Evolutionary conservation across 37 sponge, comb jelly and placozoan species (phyloP), one percentile per base, ranked within the genome.

Genomic region (Chondrilla cf. caribensis): DNA sequence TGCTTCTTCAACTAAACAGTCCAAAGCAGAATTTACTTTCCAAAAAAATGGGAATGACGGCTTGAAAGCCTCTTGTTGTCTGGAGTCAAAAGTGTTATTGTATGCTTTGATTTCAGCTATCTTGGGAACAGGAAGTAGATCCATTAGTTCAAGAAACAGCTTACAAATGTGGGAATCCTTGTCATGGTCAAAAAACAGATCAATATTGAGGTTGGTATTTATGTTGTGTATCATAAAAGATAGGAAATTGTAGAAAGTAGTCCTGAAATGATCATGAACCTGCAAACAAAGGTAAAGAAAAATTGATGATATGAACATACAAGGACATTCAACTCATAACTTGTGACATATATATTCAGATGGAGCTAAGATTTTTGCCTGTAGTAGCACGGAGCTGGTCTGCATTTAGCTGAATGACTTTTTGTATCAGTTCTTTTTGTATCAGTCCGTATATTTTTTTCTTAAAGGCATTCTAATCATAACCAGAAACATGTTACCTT

Each of bases 201-300:
- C 96, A 28, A 95, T 41, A 80, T 95, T 95, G 33, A 68, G 68
- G 70, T 77, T 60, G 22, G 89, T 70, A 38, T 92, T 95, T 37
- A 90, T 87, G 54, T 79, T 81, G 19, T 84, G 81, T 44, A 93
- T 31, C 90, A 95, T 86, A 78, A 78, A 84, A 43, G 90, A 79
- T 8, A 92, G 73, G 78, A 91, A 95, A 26, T 92, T 89, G 38
- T 83, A 82, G 78, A 92, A 92, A 0, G 82, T 75, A 54, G 75
- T 85, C 77, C 85, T 84, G 79, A 93, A 90, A 57, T 39, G 84
- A 28, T 79, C 82, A 71, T 90, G 86, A 15, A 95, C 84, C 79
- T 79, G 36, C 11, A 25, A 3, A 2, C 7, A 51, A 55, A 21
- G 11, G 0, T 32, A 51, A 55, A 26, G 43, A 3, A 7, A 33